These are phyloP conservation scores for Lasioglossum malachurum DNA, from an alignment of 2,888 invertebrate species.

Conservation along the genomic window DNA sequence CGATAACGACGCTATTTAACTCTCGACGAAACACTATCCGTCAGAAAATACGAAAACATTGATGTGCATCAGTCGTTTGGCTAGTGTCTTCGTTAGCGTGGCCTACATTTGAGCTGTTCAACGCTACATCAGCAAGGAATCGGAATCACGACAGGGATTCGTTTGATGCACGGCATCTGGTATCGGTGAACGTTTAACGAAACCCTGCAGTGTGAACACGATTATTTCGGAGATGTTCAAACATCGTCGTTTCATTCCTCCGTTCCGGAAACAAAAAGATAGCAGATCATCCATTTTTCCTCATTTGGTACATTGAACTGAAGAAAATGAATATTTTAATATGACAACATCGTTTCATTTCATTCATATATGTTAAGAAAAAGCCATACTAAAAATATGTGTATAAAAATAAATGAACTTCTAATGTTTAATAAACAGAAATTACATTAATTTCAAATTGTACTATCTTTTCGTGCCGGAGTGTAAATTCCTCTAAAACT, in stretches of 20 bases:
- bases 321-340: no score
- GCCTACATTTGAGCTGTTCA: background rate
- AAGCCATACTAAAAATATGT: no score
- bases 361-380: no score
- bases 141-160: background rate
- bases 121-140: background rate
- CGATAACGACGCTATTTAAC: constrained; percentile 6
- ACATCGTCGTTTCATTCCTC: background rate
- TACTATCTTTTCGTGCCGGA: no score
- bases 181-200: background rate
- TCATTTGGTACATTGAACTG: no score
- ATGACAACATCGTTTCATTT: no score
- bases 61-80: background rate
- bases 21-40: background rate
- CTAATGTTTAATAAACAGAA: no score
- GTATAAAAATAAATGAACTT: no score
- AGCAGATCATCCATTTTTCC: no score
- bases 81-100: background rate
- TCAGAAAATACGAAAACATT: background rate
- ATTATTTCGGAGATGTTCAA: background rate
- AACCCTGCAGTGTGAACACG: background rate
- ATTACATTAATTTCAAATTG: no score
- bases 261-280: no score
- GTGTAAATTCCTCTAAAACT: background rate
- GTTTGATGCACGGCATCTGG: background rate